A percentile compares a stretch with the other conserved stretches of the same genome.
phyloP scores from a whole-genome alignment of 2,797 vertebrate species.

The Pangasius krempfi region DNA sequence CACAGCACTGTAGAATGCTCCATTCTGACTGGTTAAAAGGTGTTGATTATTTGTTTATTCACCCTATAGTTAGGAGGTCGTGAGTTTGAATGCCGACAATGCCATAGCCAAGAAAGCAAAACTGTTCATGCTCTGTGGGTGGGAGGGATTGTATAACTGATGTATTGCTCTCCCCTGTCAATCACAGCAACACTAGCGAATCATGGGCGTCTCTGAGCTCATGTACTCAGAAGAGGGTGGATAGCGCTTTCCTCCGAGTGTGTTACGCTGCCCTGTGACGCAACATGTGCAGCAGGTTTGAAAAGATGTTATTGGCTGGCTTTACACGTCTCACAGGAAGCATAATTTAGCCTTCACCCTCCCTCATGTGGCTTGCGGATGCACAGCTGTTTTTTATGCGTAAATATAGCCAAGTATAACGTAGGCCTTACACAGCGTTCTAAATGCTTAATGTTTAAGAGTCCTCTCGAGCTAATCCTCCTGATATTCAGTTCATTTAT shows the following conservation, averaged over 20 bases:
- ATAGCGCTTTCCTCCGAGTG: no score
- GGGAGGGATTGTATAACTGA: not conserved
- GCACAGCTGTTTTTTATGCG: not conserved
- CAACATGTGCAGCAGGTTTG: not conserved
- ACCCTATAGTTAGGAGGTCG: not conserved
- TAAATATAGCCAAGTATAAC: not conserved
- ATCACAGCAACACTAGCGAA: not conserved
- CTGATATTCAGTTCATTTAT: constrained; percentile 8
- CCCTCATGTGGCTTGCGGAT: not conserved
- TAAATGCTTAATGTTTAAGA: not conserved
- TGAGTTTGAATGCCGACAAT: not conserved
- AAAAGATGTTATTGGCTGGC: not conserved
- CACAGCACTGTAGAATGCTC: not conserved
- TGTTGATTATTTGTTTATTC: not conserved
- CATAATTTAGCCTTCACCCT: not conserved
- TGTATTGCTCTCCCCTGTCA: not conserved
- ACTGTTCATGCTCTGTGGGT: not conserved
- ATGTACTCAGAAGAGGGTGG: no score
- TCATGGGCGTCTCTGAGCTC: not conserved
- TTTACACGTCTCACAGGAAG: not conserved
- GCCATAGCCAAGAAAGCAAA: not conserved
- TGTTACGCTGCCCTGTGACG: not conserved
- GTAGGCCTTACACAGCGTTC: not conserved
- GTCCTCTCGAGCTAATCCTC: constrained; percentile 3
- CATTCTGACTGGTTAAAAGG: not conserved